phyloP scores from a whole-genome alignment of 2,113 vertebrate genomes.

The Centropus unirufus region DNA sequence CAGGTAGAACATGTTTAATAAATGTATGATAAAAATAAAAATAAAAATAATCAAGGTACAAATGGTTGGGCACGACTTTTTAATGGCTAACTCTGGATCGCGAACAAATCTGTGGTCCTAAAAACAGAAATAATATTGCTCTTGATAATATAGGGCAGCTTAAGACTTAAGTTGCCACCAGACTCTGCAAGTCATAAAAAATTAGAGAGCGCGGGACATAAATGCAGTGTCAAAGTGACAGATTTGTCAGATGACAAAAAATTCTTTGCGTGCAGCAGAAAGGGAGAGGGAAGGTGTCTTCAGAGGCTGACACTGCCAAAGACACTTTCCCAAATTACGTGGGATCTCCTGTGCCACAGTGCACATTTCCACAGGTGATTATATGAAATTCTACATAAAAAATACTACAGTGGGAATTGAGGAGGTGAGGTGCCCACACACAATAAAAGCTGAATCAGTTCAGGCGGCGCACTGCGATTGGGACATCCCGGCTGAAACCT shows the following conservation, averaged over 20 bases:
- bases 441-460: accelerated
- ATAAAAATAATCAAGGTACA: neutral
- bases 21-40: neutral
- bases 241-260: too few species aligned
- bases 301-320: neutral
- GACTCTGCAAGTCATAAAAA: neutral
- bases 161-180: neutral
- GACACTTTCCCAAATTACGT: neutral
- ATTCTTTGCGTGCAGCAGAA: neutral
- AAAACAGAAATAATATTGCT: neutral
- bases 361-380: accelerated
- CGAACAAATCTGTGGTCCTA: neutral
- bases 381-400: neutral
- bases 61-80: neutral
- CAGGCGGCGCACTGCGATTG: neutral
- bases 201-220: neutral
- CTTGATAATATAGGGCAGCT: neutral
- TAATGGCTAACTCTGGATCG: neutral
- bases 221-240: neutral
- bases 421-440: accelerated
- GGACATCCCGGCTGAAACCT: accelerated
- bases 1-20: too few species aligned
- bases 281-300: accelerated
- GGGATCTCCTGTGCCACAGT: neutral
- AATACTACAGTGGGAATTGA: accelerated